These are phyloP conservation scores for Phylloscopus trochilus DNA, from an alignment of 2,113 vertebrate species.

Conservation along the genomic window DNA sequence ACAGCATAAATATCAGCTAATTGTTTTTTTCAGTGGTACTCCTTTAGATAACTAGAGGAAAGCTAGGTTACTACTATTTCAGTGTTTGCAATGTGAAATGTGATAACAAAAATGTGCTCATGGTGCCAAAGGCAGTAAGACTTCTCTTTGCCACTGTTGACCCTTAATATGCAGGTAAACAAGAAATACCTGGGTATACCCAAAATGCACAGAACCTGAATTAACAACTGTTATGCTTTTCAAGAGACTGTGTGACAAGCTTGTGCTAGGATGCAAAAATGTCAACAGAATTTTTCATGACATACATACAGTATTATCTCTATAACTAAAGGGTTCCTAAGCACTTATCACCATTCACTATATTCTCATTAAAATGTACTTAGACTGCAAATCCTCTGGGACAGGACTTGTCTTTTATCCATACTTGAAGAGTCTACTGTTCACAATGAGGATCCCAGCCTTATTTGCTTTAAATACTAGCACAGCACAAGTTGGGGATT, in stretches of 20 bases:
- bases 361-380: not conserved
- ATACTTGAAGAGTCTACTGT: not conserved
- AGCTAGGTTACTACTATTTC: not conserved
- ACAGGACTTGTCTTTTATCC: not conserved
- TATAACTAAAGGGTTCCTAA: not conserved
- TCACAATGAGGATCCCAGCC: not conserved
- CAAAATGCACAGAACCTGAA: not conserved
- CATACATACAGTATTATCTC: not conserved
- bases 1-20: not conserved
- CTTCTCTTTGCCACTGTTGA: not conserved
- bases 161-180: not conserved
- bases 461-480: not conserved
- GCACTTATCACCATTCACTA: not conserved
- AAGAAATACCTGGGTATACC: not conserved
- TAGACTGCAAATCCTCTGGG: not conserved
- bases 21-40: not conserved
- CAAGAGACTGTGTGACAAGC: not conserved
- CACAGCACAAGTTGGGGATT: not conserved
- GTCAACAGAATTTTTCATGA: not conserved
- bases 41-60: not conserved
- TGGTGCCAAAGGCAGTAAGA: not conserved
- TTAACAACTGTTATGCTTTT: not conserved
- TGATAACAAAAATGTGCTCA: not conserved
- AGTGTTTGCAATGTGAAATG: not conserved
- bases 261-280: not conserved